phyloP scores from a whole-genome alignment of 2,797 vertebrate species.

The Cossypha niveicapilla region DNA sequence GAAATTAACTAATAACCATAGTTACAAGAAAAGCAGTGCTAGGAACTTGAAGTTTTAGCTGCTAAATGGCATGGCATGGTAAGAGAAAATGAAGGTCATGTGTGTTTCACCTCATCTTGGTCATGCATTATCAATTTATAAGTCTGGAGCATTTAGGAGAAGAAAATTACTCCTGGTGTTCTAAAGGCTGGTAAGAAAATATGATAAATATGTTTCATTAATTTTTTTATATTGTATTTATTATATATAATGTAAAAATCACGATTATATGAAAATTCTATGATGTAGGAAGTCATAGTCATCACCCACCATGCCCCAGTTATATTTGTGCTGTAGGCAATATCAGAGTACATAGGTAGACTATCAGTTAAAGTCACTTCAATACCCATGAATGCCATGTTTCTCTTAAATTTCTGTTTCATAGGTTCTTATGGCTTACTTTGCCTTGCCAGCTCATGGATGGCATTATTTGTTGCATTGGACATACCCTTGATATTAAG shows the following conservation, averaged over 20 bases:
- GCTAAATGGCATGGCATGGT: neutral
- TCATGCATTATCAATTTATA: neutral
- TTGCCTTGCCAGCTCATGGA: neutral
- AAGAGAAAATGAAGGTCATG: neutral
- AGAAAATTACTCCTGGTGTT: neutral
- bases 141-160: neutral
- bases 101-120: neutral
- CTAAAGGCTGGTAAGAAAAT: neutral
- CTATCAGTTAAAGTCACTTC: neutral
- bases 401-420: neutral
- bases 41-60: neutral
- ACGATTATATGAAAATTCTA: neutral
- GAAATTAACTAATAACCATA: constrained; percentile 1
- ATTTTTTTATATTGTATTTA: neutral
- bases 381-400: neutral
- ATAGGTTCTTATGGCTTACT: neutral
- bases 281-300: neutral
- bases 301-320: neutral
- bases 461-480: neutral
- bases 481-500: neutral
- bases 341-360: neutral
- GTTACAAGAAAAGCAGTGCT: neutral
- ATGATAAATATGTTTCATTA: neutral
- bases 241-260: neutral
- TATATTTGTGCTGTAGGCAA: neutral